Evolutionary conservation across 2,797 vertebrate species (phyloP).

Genomic region (Crocodylus rhombifer): DNA sequence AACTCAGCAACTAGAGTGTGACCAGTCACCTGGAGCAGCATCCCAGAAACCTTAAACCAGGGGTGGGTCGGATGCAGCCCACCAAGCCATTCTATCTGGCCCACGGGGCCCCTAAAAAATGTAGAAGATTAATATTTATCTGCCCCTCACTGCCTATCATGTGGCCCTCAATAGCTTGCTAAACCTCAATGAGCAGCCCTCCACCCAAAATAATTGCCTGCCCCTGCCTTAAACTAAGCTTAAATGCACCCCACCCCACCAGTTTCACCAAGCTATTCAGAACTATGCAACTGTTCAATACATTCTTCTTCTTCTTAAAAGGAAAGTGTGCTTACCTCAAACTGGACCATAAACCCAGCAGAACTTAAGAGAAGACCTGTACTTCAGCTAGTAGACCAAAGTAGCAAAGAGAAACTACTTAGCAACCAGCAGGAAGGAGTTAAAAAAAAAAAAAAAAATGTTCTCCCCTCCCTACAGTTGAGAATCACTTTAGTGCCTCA

Average conservation of each 20-base stretch:
- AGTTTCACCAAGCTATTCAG: rapidly evolving
- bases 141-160: too few relatives aligned
- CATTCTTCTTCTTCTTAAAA: not conserved
- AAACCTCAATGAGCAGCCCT: too few relatives aligned
- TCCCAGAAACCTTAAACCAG: not conserved
- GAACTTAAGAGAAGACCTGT: rapidly evolving
- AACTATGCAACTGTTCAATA: rapidly evolving
- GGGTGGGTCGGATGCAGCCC: too few relatives aligned
- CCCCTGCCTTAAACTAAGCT: too few relatives aligned
- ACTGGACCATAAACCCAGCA: not conserved
- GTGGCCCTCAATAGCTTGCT: too few relatives aligned
- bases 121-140: too few relatives aligned
- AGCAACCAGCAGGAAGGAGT: too few relatives aligned
- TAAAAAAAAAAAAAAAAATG: too few relatives aligned
- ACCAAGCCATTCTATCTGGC: too few relatives aligned
- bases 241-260: rapidly evolving
- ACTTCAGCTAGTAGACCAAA: not conserved
- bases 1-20: rapidly evolving
- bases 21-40: rapidly evolving
- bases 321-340: not conserved
- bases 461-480: not conserved
- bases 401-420: not conserved
- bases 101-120: too few relatives aligned
- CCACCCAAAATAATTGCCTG: too few relatives aligned
- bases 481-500: rapidly evolving